Evolutionary conservation across 2,113 vertebrate genomes (phyloP).

Genomic region (Dromiciops gliroides): DNA sequence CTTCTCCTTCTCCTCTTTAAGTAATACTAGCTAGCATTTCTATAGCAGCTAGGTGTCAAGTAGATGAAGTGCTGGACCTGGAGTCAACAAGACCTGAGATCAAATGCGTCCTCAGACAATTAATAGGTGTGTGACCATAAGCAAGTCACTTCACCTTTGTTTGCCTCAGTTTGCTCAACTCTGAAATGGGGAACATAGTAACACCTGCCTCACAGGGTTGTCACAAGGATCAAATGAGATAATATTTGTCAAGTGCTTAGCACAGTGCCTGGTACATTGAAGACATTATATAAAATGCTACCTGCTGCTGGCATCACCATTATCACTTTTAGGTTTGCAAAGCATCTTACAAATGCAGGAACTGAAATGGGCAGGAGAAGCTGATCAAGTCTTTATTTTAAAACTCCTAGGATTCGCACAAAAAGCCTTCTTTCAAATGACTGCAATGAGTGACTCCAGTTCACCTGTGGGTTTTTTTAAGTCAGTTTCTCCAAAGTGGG

Average conservation of each 20-base stretch:
- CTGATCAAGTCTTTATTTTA: not conserved
- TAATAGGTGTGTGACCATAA: too few relatives aligned
- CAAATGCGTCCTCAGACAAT: not conserved
- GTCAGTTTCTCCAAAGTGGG: not conserved
- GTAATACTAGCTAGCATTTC: too few relatives aligned
- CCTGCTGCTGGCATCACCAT: not conserved
- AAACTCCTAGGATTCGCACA: not conserved
- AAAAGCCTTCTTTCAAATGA: not conserved
- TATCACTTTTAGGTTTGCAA: not conserved
- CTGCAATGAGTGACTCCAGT: not conserved
- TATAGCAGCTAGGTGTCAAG: not conserved
- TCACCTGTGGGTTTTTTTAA: not conserved
- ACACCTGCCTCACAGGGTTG: too few relatives aligned
- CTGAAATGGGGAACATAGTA: too few relatives aligned
- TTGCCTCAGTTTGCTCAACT: not conserved
- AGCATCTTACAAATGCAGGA: not conserved
- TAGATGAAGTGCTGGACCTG: not conserved
- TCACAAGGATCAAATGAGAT: too few relatives aligned
- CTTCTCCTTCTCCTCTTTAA: too few relatives aligned
- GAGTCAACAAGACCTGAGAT: not conserved
- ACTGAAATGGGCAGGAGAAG: not conserved
- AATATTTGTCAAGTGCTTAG: too few relatives aligned
- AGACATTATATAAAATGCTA: not conserved
- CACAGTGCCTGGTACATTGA: not conserved
- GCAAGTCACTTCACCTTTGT: not conserved